Percentiles rank a stretch among this genome's conserved stretches.
Evolutionary conservation across 2,888 invertebrate genomes (phyloP).

Genomic region (Diabrotica balteata): DNA sequence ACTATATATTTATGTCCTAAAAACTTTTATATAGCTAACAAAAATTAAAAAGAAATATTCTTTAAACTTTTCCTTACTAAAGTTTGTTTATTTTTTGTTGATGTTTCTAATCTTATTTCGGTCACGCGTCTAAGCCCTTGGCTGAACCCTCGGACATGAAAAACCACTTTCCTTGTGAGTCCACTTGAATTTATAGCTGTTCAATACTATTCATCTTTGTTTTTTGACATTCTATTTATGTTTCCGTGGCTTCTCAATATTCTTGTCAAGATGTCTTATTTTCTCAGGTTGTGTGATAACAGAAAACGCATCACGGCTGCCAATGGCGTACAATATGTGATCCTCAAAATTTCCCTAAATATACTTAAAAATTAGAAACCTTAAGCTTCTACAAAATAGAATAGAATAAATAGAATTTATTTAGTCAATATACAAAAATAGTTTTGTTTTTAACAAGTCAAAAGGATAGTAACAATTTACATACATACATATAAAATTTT

Average conservation of each 20-base stretch:
- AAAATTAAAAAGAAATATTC: too few species aligned
- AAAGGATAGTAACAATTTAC: too few species aligned
- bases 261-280: slow-evolving; percentile 15
- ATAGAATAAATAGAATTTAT: too few species aligned
- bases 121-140: slow-evolving; percentile 13
- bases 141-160: slow-evolving; percentile 12
- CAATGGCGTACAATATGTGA: not conserved
- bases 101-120: slow-evolving; percentile 12
- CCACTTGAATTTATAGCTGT: slow-evolving; percentile 22
- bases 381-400: too few species aligned
- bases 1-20: too few species aligned
- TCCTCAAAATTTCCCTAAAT: too few species aligned
- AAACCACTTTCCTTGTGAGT: slow-evolving; percentile 21
- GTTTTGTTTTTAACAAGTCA: too few species aligned
- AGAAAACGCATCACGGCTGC: not conserved
- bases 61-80: not conserved
- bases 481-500: too few species aligned
- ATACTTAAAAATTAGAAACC: too few species aligned
- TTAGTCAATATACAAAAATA: too few species aligned
- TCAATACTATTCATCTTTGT: slow-evolving; percentile 25
- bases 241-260: slow-evolving; percentile 23
- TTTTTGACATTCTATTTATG: slow-evolving; percentile 29
- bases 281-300: slow-evolving; percentile 14
- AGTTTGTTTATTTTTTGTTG: not conserved
- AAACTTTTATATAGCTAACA: too few species aligned